phyloP scores from a whole-genome alignment of 2,113 vertebrate genomes.

The Sorex fumeus region DNA sequence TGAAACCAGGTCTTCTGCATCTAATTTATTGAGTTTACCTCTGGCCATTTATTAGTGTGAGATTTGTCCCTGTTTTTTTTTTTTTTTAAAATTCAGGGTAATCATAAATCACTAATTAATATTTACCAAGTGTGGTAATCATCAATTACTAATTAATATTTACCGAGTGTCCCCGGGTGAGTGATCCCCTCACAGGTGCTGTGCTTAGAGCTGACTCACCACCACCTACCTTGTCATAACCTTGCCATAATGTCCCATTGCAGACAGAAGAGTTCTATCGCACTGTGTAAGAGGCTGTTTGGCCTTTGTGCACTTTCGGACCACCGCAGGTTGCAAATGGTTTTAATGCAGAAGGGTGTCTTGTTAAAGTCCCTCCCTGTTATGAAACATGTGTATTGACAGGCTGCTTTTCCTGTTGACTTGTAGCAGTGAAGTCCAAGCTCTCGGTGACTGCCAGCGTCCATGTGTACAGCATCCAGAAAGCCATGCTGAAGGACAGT shows the following conservation, averaged over 20 bases:
- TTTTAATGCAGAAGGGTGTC: slow-evolving; percentile 80
- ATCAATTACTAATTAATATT: slow-evolving; percentile 72
- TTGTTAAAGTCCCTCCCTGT: slow-evolving; percentile 67
- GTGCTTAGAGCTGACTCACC: slow-evolving; percentile 68
- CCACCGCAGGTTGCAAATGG: slow-evolving; percentile 70
- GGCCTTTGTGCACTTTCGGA: slow-evolving; percentile 66
- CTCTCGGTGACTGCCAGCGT: slow-evolving; percentile 92
- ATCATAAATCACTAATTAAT: no score
- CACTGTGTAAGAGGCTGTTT: slow-evolving; percentile 59
- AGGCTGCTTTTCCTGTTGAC: slow-evolving; percentile 73
- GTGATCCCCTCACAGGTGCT: slow-evolving; percentile 64
- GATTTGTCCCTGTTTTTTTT: slow-evolving; percentile 38
- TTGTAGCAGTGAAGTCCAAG: slow-evolving; percentile 94
- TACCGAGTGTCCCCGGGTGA: slow-evolving; percentile 70
- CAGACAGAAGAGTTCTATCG: slow-evolving; percentile 72
- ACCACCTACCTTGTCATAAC: slow-evolving; percentile 70
- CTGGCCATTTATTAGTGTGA: background rate
- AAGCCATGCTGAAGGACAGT: slow-evolving; percentile 96
- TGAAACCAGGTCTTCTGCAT: no score
- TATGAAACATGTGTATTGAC: slow-evolving; percentile 83
- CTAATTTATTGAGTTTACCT: no score
- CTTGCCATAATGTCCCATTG: slow-evolving; percentile 59
- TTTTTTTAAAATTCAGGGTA: no score
- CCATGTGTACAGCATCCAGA: slow-evolving; percentile 98
- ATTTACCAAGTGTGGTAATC: background rate